Evolutionary conservation across 1,140 invertebrate species (phyloP).

Genomic region (Philotrypesis tridentata): DNA sequence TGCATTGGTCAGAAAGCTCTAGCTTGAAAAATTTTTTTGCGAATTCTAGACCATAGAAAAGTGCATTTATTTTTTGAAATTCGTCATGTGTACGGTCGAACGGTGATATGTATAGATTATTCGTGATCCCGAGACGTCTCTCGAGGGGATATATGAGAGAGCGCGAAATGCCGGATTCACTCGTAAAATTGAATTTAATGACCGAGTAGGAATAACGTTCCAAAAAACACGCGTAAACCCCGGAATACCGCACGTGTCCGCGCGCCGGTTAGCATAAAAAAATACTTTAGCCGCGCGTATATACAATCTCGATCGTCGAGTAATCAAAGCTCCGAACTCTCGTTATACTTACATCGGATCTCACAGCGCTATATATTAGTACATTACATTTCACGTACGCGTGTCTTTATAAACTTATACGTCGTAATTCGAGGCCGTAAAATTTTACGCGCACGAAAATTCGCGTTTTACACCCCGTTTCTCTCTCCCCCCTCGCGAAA

Average conservation of each 20-base stretch:
- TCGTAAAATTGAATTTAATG: slow-evolving; percentile 33
- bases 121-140: too few species aligned
- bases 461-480: too few species aligned
- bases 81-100: too few species aligned
- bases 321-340: neutral
- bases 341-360: slow-evolving; percentile 20
- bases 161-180: neutral
- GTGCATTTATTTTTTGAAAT: too few species aligned
- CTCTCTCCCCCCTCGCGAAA: too few species aligned
- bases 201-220: neutral
- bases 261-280: neutral
- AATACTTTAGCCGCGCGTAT: slow-evolving; percentile 8
- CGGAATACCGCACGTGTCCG: neutral
- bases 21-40: too few species aligned
- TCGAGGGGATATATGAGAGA: too few species aligned
- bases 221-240: neutral
- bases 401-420: too few species aligned
- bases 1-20: too few species aligned
- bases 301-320: neutral
- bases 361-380: neutral
- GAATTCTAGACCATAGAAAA: too few species aligned
- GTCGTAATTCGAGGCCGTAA: neutral
- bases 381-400: neutral
- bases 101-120: too few species aligned
- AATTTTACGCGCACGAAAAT: neutral